Evolutionary conservation across 1,140 invertebrate species (phyloP).

Genomic region (Drosophila rhopaloa): DNA sequence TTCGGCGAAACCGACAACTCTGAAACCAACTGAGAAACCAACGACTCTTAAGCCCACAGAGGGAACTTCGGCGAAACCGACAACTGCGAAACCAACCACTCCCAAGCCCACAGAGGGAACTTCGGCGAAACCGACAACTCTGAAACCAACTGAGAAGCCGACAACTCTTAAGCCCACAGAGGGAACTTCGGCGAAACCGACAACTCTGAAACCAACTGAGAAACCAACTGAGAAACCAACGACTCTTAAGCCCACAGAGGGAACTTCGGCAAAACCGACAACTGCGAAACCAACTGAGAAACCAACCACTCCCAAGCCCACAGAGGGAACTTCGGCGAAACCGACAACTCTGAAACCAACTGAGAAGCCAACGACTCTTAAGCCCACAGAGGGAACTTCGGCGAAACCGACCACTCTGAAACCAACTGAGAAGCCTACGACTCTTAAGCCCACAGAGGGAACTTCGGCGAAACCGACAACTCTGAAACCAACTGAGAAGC

Average conservation of each 20-base stretch:
- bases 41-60: neutral
- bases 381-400: neutral
- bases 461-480: slow-evolving; percentile 15
- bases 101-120: neutral
- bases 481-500: neutral
- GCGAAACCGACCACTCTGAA: neutral
- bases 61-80: neutral
- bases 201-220: neutral
- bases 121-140: neutral
- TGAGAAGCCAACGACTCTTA: slow-evolving; percentile 2
- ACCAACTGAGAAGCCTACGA: neutral
- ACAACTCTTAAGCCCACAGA: slow-evolving; percentile 2
- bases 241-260: neutral
- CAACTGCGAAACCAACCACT: slow-evolving; percentile 14
- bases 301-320: neutral
- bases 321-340: neutral
- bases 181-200: slow-evolving; percentile 9
- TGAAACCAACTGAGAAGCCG: neutral
- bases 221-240: slow-evolving; percentile 1
- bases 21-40: neutral
- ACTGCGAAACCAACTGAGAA: slow-evolving; percentile 7
- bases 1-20: too few species aligned
- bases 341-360: slow-evolving; percentile 3
- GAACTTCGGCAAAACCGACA: slow-evolving; percentile 5
- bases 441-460: neutral